Base-by-base conservation (phyloP, 37 sponge, comb jelly and placozoan species). In the Aphrocallistes beatrix region DNA sequence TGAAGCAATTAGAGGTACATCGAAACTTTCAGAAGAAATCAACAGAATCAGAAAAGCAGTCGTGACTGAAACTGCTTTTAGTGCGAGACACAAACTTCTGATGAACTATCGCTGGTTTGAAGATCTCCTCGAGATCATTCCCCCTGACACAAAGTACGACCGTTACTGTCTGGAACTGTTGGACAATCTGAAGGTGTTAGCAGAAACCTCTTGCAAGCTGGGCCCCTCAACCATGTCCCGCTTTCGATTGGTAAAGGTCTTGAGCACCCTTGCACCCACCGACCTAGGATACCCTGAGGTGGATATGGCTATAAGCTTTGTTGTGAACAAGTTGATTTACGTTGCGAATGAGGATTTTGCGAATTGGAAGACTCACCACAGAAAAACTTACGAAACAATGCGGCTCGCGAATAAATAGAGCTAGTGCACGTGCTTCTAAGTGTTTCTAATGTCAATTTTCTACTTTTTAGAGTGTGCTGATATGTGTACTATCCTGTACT, bases 21-120 rank as follows among this genome's bases (percentile, higher is more conserved):
- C 81, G 28, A 84, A 84, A 28, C 51, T 84, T 9, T 84, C 81
- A 81, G 85, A 84, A 37, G 82, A 84, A 28, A 38, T 84, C 23
- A 23, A 84, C 13, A 84, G 28, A 1, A 50, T 84, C n/a, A 40
- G 85, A 28, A 37, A 40, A 1, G 85, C 50, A 9, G 85, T 84
- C 21, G 85, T 49, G 19, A 37, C 85, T 10, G 85, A 84, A 84
- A 84, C 85, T 6, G 85, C 85, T 37, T 16, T 81, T 37, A 37
- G 23, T 25, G 85, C 85, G 1, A 84, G 50, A 16, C 8, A 81
- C 3, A 84, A 84, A 84, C 51, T 84, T 42, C 85, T 81, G 10
- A 84, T 84, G 85, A 84, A 84, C 32, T 84, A 84, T 75, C 85
- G 69, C 32, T 84, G 85, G 85, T 84, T 60, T 16, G 45, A 40